Evolutionary conservation across 1,140 invertebrate genomes (phyloP).

Genomic region (Macrobrachium nipponense): DNA sequence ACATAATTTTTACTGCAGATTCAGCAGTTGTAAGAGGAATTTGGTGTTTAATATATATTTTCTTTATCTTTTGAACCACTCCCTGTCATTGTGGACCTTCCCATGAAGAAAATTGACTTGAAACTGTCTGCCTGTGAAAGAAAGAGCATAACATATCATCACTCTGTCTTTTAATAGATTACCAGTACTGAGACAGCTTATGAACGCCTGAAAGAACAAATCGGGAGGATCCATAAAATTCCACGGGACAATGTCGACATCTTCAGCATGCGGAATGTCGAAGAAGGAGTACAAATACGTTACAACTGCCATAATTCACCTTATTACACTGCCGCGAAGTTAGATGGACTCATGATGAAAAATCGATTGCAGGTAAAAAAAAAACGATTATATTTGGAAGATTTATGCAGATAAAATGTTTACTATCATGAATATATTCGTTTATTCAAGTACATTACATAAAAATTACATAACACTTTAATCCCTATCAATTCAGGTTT

Average conservation of each 20-base stretch:
- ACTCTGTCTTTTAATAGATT: neutral
- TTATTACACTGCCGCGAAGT: constrained; percentile 92
- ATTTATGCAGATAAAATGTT: neutral
- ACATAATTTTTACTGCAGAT: too few relatives aligned
- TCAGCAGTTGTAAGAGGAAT: too few relatives aligned
- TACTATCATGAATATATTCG: neutral
- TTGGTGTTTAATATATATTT: too few relatives aligned
- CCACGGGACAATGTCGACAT: constrained; percentile 92
- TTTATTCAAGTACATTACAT: neutral
- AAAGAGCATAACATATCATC: too few relatives aligned
- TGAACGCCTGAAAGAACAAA: constrained; percentile 45
- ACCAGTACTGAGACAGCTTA: constrained; percentile 44
- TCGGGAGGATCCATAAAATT: constrained; percentile 53
- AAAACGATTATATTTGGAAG: too few relatives aligned
- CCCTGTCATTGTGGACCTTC: too few relatives aligned
- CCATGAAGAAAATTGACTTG: too few relatives aligned
- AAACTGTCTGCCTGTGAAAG: too few relatives aligned
- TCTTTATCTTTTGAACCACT: too few relatives aligned
- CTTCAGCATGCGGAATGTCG: constrained; percentile 84
- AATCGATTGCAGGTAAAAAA: constrained; percentile 75
- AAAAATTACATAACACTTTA: neutral
- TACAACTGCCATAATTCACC: constrained; percentile 96
- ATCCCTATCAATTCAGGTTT: constrained; percentile 75
- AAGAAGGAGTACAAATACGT: constrained; percentile 84
- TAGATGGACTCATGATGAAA: constrained; percentile 95